Percentiles rank a stretch among this genome's conserved stretches.
Conservation (phyloP, 2,113 vertebrate genomes). For the Chloropsis cyanopogon region DNA sequence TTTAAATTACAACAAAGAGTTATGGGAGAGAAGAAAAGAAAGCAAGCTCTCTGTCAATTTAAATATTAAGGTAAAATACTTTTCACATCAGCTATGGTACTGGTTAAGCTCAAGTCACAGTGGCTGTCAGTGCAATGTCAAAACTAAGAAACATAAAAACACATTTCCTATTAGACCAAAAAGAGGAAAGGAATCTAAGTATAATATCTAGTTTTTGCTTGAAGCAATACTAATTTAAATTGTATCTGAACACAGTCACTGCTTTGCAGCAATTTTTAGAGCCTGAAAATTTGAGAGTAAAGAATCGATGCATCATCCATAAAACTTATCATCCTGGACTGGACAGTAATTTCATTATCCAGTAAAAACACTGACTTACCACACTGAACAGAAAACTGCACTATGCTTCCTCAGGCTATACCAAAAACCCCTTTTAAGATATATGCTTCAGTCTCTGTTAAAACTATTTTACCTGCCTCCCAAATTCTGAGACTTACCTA, state of each 20-base stretch:
- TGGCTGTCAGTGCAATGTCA: neutral
- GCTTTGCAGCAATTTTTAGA: constrained; percentile 35
- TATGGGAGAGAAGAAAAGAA: neutral
- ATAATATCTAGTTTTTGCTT: neutral
- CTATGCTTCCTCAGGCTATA: neutral
- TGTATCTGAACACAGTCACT: neutral
- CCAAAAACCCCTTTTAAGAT: neutral
- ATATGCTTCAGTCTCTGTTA: neutral
- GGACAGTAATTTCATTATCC: constrained; percentile 39
- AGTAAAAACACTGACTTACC: constrained; percentile 31
- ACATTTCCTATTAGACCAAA: constrained; percentile 9
- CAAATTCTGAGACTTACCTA: neutral
- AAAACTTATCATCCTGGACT: constrained; percentile 21
- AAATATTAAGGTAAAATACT: constrained; percentile 1
- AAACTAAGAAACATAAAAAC: constrained; percentile 9
- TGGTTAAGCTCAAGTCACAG: neutral
- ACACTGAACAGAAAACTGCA: neutral
- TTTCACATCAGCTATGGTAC: neutral
- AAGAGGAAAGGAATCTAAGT: constrained; percentile 3
- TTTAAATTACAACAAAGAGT: neutral
- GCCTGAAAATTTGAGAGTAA: constrained; percentile 12
- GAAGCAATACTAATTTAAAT: constrained; percentile 24
- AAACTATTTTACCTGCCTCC: neutral
- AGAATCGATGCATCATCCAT: constrained; percentile 18
- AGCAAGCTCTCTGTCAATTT: neutral